A percentile compares a stretch with the other conserved stretches of the same genome.
phyloP scores from a whole-genome alignment of 2,113 vertebrate species.

The Galeopterus variegatus region DNA sequence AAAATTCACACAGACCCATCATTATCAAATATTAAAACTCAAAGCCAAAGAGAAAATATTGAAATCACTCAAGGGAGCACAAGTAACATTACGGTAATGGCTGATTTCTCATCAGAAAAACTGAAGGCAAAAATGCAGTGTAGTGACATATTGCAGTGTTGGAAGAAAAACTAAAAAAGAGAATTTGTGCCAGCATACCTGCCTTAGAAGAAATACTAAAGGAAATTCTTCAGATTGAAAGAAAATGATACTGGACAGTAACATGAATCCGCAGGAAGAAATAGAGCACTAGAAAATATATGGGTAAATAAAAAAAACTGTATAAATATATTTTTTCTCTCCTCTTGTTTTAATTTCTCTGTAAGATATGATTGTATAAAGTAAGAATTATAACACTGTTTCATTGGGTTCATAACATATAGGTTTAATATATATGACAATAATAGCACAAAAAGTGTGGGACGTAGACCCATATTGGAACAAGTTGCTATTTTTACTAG shows the following conservation, averaged over 20 bases:
- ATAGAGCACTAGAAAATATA: background rate
- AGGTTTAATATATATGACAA: background rate
- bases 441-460: background rate
- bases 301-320: background rate
- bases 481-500: conserved; percentile 15
- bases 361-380: background rate
- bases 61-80: background rate
- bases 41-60: background rate
- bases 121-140: background rate
- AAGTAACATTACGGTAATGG: background rate
- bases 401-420: background rate
- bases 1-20: background rate
- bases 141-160: background rate
- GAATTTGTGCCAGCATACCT: background rate
- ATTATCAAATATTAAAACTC: background rate
- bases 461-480: background rate
- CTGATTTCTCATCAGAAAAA: background rate
- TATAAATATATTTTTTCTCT: background rate
- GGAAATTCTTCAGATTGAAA: background rate
- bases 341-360: background rate
- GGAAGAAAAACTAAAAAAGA: background rate
- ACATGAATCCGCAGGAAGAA: background rate
- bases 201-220: background rate
- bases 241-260: background rate
- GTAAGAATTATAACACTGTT: background rate